Percentiles rank a stretch among this genome's conserved stretches.
These are phyloP conservation scores for Sarcophilus harrisii DNA, from an alignment of 2,797 vertebrate genomes.

Conservation along the genomic window DNA sequence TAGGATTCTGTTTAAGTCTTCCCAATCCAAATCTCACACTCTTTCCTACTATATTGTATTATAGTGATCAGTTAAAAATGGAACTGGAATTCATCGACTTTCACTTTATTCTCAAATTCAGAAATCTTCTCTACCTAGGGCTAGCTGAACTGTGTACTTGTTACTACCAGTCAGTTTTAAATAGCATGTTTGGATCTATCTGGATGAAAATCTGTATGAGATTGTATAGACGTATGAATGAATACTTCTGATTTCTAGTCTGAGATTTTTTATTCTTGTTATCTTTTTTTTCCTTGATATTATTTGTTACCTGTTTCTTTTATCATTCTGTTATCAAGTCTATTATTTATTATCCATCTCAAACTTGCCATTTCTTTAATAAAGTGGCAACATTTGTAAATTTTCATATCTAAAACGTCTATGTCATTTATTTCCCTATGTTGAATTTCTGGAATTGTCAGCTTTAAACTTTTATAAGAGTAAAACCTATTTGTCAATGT, in stretches of 20 bases:
- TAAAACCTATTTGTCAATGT: neutral
- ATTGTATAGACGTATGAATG: slow-evolving; percentile 20
- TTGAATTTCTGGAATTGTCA: neutral
- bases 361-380: neutral
- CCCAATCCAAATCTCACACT: neutral
- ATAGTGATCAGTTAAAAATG: slow-evolving; percentile 66
- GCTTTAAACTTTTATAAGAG: neutral
- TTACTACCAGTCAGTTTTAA: slow-evolving; percentile 61
- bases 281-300: slow-evolving; percentile 48
- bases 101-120: slow-evolving; percentile 60
- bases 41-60: slow-evolving; percentile 13
- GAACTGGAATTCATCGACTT: slow-evolving; percentile 56
- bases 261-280: neutral
- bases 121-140: slow-evolving; percentile 52
- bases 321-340: neutral
- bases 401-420: neutral
- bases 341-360: too few species aligned
- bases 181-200: slow-evolving; percentile 41
- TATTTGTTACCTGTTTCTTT: slow-evolving; percentile 60
- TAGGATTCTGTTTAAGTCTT: neutral
- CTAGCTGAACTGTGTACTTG: slow-evolving; percentile 21
- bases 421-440: neutral
- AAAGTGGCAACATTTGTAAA: neutral
- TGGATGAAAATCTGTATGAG: slow-evolving; percentile 57
- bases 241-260: neutral